Evolutionary conservation across 64 coral and sea anemone species (phyloP).

Genomic region (Dendronephthya gigantea): DNA sequence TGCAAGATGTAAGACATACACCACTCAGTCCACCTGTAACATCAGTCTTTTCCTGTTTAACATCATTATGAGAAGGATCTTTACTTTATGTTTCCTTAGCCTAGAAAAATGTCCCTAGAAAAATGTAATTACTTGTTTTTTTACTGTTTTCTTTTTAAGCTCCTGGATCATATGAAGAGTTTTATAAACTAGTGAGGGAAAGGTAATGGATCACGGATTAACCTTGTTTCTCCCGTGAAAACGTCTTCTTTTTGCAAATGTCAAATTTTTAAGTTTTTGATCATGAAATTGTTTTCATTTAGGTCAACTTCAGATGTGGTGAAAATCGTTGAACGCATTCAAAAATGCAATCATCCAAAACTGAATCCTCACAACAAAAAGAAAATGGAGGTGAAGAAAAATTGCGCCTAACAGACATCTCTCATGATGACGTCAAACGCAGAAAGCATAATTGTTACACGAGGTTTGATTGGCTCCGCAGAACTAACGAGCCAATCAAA

Average conservation of each 20-base stretch:
- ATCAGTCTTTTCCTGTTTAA: not conserved
- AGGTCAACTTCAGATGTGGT: slow-evolving; percentile 44
- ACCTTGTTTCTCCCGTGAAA: not conserved
- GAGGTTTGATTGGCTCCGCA: too few species aligned
- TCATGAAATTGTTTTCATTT: not conserved
- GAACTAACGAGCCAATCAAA: not conserved
- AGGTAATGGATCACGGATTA: slow-evolving; percentile 24
- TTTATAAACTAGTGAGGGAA: slow-evolving; percentile 34
- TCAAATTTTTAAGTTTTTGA: not conserved
- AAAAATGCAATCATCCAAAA: slow-evolving; percentile 81
- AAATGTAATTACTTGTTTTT: not conserved
- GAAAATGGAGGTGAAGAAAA: slow-evolving; percentile 79
- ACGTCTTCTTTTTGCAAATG: not conserved
- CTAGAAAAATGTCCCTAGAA: too few species aligned
- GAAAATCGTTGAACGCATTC: slow-evolving; percentile 87
- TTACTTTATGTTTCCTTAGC: too few species aligned
- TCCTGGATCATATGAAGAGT: slow-evolving; percentile 60
- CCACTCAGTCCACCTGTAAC: too few species aligned
- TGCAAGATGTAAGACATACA: not conserved
- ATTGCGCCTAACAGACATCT: too few species aligned
- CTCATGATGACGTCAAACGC: too few species aligned
- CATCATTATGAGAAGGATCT: too few species aligned
- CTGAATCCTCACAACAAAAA: slow-evolving; percentile 69
- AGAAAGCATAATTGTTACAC: too few species aligned
- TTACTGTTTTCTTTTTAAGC: slow-evolving; percentile 29